Evolutionary conservation across 2,797 vertebrate genomes (phyloP), one percentile per base, ranked within the genome.

Genomic region (Thalassophryne amazonica): DNA sequence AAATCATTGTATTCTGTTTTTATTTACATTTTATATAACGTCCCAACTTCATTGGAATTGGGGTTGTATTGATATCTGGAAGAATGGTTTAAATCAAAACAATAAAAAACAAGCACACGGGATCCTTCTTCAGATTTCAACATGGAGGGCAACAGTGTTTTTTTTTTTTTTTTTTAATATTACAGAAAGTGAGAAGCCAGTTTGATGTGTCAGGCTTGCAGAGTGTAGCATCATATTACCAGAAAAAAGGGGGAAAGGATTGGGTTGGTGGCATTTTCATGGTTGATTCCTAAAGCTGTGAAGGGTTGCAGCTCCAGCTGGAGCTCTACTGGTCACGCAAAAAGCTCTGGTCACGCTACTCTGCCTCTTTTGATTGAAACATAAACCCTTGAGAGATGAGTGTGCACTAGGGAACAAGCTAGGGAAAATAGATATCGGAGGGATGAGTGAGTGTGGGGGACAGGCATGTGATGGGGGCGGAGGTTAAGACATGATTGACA

Each of bases 331-430:
- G 74, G 66, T 67, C 72, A 64, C 43, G 23, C 59, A 64, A 66
- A 75, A 69, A 74, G 46, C 60, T 47, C 49, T 62, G 52, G 87
- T 85, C 82, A 88, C 66, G 66, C 63, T 43, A 71, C 76, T 80
- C 43, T 81, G 61, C 73, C 56, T 86, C 81, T 56, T 86, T 85
- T 84, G 86, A 89, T 87, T 87, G 76, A 87, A 89, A 90, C 82
- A 85, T 87, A 86, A 88, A 87, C 80, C 78, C 80, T 71, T 74
- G 58, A 80, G 78, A 87, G 63, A 83, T 69, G 69, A 62, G 43
- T 45, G 50, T 18, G 41, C 63, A 58, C 62, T 61, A 5, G 17
- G 58, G 67, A 73, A 61, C 28, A 40, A 54, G 42, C 14, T 13
- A 7, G 31, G 25, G 36, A 70, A 38, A 54, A 53, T 24, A 47